Conservation (phyloP, 2,888 invertebrate species). For the Lapara coniferarum region DNA sequence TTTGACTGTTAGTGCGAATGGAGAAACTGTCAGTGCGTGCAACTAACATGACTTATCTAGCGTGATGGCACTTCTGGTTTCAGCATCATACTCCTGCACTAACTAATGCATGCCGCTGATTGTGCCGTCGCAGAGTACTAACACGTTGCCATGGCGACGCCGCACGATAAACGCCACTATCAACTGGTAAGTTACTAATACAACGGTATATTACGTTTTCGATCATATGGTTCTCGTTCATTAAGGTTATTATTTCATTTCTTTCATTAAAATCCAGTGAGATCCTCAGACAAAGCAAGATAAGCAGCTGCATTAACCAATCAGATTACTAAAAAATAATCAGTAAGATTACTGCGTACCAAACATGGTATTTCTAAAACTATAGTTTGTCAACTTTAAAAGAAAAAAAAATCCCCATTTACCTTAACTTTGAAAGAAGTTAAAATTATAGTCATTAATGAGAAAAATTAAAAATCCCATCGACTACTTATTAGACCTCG, state of each 20-base stretch:
- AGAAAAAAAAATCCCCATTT: too few relatives aligned
- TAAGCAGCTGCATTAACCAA: too few relatives aligned
- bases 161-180: constrained; percentile 82
- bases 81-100: constrained; percentile 63
- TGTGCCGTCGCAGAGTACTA: constrained; percentile 58
- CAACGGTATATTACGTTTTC: neutral
- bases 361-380: too few relatives aligned
- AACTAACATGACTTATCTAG: constrained; percentile 60
- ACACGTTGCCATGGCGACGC: constrained; percentile 68
- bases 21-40: constrained; percentile 31
- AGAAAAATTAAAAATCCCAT: neutral
- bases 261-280: too few relatives aligned
- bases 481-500: neutral
- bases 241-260: too few relatives aligned
- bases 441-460: too few relatives aligned
- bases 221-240: neutral
- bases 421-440: too few relatives aligned
- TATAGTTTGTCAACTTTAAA: too few relatives aligned
- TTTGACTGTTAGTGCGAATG: too few relatives aligned
- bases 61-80: constrained; percentile 64
- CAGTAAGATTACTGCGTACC: too few relatives aligned
- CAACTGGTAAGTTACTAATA: constrained; percentile 84
- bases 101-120: constrained; percentile 77
- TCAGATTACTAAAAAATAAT: too few relatives aligned
- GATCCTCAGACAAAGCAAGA: too few relatives aligned